Evolutionary conservation across 2,888 invertebrate species (phyloP).

Genomic region (Hymenopus coronatus): DNA sequence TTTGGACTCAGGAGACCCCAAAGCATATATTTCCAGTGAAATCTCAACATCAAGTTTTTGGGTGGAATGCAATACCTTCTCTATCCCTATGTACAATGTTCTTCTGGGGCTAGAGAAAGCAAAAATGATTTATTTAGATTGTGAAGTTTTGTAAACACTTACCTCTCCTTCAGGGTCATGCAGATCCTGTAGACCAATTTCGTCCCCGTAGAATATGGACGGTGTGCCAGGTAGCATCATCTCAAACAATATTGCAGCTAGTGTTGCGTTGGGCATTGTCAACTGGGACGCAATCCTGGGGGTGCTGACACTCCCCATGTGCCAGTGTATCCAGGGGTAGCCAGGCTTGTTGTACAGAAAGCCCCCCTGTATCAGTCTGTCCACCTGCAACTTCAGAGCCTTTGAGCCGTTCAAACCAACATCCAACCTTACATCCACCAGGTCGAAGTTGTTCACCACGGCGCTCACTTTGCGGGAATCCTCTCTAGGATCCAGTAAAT

Average conservation of each 20-base stretch:
- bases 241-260: conserved; percentile 69
- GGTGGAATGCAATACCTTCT: no score
- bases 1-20: no score
- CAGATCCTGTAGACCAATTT: conserved; percentile 68
- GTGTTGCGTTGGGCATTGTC: conserved; percentile 57
- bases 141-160: background rate
- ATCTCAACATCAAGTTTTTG: no score
- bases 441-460: conserved; percentile 64
- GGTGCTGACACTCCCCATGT: conserved; percentile 63
- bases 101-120: no score
- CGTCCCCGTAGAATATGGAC: conserved; percentile 88
- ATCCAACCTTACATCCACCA: conserved; percentile 67
- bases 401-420: conserved; percentile 55
- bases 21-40: no score
- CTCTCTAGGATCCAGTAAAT: conserved; percentile 47
- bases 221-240: conserved; percentile 84
- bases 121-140: no score
- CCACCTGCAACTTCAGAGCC: conserved; percentile 58
- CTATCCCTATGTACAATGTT: no score
- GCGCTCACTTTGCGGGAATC: conserved; percentile 51
- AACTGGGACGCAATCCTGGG: conserved; percentile 58
- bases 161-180: conserved; percentile 55
- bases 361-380: conserved; percentile 54
- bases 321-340: conserved; percentile 80
- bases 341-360: conserved; percentile 58